Conservation (phyloP, 1,140 invertebrate genomes). For the Bombus difficillimus region DNA sequence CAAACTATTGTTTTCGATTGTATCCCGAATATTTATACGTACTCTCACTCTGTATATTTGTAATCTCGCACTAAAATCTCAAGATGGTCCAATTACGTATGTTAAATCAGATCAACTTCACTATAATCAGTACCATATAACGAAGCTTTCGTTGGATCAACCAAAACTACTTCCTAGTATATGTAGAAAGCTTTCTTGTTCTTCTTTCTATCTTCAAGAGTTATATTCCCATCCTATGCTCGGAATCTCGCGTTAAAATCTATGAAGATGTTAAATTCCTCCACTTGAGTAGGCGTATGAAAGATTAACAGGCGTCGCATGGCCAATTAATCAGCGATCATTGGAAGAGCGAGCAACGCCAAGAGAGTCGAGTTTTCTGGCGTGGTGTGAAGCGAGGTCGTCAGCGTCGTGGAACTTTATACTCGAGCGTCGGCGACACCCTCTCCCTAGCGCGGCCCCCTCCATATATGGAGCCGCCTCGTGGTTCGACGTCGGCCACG, state of each 20-base stretch:
- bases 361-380: conserved; percentile 23
- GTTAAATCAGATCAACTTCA: background rate
- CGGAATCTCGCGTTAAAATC: background rate
- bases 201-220: background rate
- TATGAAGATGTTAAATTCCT: background rate
- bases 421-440: conserved; percentile 67
- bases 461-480: conserved; percentile 78
- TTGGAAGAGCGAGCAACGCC: background rate
- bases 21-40: too few relatives aligned
- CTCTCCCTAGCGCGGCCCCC: conserved; percentile 68
- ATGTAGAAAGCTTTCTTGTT: background rate
- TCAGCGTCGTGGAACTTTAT: conserved; percentile 72
- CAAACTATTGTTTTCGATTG: background rate
- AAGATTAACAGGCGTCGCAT: background rate
- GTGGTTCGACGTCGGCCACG: conserved; percentile 49
- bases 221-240: background rate
- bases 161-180: too few relatives aligned
- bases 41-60: background rate
- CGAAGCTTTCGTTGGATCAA: too few relatives aligned
- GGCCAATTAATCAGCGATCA: conserved; percentile 7
- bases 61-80: background rate
- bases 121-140: too few relatives aligned
- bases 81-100: background rate
- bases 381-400: conserved; percentile 32
- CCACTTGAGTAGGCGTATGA: background rate